Percentiles rank a stretch among this genome's conserved stretches.
Evolutionary conservation across 2,113 vertebrate genomes (phyloP).

Genomic region (Manacus vitellinus): DNA sequence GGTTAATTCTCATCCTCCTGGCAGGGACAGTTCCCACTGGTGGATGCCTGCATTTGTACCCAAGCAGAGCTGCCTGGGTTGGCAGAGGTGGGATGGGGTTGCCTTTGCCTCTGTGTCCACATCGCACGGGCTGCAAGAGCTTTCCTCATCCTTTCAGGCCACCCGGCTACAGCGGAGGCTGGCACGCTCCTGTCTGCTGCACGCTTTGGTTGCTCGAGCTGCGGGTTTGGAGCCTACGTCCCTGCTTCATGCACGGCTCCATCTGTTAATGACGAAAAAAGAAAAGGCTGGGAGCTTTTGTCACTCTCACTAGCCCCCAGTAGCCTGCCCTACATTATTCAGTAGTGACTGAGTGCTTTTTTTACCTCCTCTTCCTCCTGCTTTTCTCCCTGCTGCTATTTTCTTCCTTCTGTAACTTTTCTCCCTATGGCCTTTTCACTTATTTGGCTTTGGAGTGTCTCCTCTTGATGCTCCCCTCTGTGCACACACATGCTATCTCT

Average conservation of each 20-base stretch:
- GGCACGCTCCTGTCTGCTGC: neutral
- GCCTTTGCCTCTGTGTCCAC: neutral
- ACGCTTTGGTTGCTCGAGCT: constrained; percentile 46
- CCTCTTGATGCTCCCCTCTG: neutral
- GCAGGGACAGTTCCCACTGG: neutral
- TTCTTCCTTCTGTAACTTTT: constrained; percentile 18
- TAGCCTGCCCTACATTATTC: constrained; percentile 49
- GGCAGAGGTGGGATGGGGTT: neutral
- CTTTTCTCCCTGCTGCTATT: neutral
- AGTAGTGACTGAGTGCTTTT: neutral
- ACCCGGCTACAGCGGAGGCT: constrained; percentile 9
- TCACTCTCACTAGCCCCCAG: neutral
- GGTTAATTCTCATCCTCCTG: neutral
- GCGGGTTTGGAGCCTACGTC: constrained; percentile 47
- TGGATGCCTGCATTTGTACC: neutral
- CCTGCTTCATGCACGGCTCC: constrained; percentile 46
- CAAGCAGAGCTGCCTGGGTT: neutral
- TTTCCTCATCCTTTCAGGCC: neutral
- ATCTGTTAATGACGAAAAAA: constrained; percentile 59
- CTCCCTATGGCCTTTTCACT: neutral
- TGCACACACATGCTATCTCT: accelerated
- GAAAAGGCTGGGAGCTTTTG: constrained; percentile 40
- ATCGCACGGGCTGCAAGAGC: neutral
- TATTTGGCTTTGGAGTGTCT: accelerated
- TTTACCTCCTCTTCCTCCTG: neutral